Base-by-base conservation (phyloP, 92 coral and sea anemone species). In the Plumapathes pennacea region DNA sequence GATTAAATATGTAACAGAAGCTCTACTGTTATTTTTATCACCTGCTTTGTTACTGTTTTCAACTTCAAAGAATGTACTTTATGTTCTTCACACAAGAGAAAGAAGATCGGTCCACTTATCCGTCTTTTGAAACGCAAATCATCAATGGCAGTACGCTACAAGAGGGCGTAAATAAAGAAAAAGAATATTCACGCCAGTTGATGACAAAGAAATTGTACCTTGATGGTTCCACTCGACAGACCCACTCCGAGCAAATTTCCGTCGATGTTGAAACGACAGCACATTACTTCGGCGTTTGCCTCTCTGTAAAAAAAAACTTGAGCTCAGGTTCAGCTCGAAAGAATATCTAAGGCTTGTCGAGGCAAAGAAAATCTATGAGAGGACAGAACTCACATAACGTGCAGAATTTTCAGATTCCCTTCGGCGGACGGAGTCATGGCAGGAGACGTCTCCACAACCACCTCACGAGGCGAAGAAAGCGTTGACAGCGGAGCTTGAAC, bases 191-290 rank as follows among this genome's bases (percentile, higher is more conserved):
- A 25, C 18, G 4, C 22, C 34, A 12, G n/a, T n/a, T n/a, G n/a
- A n/a, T n/a, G n/a, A n/a, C n/a, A 17, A 72, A 47, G 32, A 24
- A 23, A 14, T 4, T 69, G 30, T 54, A 94, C 99, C 83, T 89
- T 94, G 7, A 73, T 89, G 14, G 74, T 78, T 34, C 99, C 99
- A 61, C 81, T 94, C 2, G 83, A 83, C 49, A 87, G 74, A 23
- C 99, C 99, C 45, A 80, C 96, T 12, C 96, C 99, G 3, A 94
- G 67, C 21, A 94, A 67, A 44, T 80, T 63, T 14, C 98, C 98
- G 56, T 89, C 85, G 29, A 77, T 66, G 57, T 90, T 78, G 54
- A 94, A 94, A 57, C 99, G 94, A 65, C 99, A 88, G 43, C 99
- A 94, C 99, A 94, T 94, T 10, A 94, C 89, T 49, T 89, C 99